Conservation (phyloP, 2,113 vertebrate genomes). For the Rhipidura dahli region DNA sequence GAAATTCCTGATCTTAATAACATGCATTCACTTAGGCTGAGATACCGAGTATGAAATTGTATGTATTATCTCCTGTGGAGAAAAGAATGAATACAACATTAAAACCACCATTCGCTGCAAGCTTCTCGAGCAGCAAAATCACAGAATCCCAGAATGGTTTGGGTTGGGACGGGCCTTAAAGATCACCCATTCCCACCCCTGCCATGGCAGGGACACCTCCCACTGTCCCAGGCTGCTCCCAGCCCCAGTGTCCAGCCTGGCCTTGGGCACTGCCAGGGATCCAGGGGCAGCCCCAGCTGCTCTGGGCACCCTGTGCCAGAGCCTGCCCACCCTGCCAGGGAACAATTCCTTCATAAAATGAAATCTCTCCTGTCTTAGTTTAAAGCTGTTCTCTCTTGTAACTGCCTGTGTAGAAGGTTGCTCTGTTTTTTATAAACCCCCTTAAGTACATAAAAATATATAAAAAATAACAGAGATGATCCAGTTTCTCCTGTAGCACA, state of each 20-base stretch:
- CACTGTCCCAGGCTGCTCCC: background rate
- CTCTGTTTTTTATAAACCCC: background rate
- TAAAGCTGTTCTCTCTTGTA: background rate
- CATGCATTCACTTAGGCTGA: background rate
- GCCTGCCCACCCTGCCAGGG: background rate
- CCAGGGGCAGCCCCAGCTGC: background rate
- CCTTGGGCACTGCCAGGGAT: background rate
- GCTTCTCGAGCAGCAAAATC: background rate
- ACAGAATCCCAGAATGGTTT: background rate
- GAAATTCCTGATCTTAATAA: background rate
- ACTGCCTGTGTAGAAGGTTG: background rate
- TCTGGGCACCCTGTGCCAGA: background rate
- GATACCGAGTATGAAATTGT: background rate
- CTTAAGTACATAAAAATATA: too few relatives aligned
- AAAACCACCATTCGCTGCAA: background rate
- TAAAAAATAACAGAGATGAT: background rate
- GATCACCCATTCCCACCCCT: rapidly evolving
- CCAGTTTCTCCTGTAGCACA: background rate
- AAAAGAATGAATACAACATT: background rate
- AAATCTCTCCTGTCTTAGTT: background rate
- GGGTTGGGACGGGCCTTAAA: background rate
- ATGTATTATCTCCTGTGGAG: background rate
- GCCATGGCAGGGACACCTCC: background rate
- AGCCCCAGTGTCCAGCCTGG: background rate
- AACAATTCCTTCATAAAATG: background rate